phyloP scores from a whole-genome alignment of 1,140 invertebrate species.

The Pectinophora gossypiella region DNA sequence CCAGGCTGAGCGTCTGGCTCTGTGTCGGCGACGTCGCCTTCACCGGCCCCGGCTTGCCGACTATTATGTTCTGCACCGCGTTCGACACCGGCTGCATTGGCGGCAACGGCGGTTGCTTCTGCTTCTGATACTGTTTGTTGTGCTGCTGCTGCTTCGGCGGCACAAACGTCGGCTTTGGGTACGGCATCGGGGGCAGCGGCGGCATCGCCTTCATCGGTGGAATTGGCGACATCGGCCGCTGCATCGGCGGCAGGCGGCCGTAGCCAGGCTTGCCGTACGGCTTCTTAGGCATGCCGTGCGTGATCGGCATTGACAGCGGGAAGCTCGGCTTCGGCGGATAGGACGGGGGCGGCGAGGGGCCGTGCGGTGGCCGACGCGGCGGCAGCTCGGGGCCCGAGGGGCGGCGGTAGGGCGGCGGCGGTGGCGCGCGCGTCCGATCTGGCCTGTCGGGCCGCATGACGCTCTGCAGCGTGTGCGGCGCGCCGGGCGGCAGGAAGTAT shows the following conservation, averaged over 20 bases:
- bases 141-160: slow-evolving; percentile 12
- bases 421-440: slow-evolving; percentile 43
- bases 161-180: slow-evolving; percentile 33
- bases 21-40: slow-evolving; percentile 30
- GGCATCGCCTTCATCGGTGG: slow-evolving; percentile 59
- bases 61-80: slow-evolving; percentile 36
- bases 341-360: slow-evolving; percentile 44
- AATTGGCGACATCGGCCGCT: slow-evolving; percentile 11
- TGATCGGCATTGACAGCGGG: slow-evolving; percentile 54
- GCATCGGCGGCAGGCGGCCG: slow-evolving; percentile 37
- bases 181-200: slow-evolving; percentile 25
- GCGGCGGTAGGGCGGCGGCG: slow-evolving; percentile 54
- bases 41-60: slow-evolving; percentile 45
- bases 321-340: slow-evolving; percentile 34
- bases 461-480: slow-evolving; percentile 66
- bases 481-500: slow-evolving; percentile 50
- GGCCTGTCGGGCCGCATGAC: slow-evolving; percentile 57
- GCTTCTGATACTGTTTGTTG: slow-evolving; percentile 10
- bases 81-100: slow-evolving; percentile 19
- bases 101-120: slow-evolving; percentile 30
- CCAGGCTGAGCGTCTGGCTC: slow-evolving; percentile 62
- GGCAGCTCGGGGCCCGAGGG: slow-evolving; percentile 64
- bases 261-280: slow-evolving; percentile 41
- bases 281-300: slow-evolving; percentile 50
- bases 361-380: slow-evolving; percentile 50